phyloP scores from a whole-genome alignment of 2,113 vertebrate species.

The Melanerpes formicivorus region DNA sequence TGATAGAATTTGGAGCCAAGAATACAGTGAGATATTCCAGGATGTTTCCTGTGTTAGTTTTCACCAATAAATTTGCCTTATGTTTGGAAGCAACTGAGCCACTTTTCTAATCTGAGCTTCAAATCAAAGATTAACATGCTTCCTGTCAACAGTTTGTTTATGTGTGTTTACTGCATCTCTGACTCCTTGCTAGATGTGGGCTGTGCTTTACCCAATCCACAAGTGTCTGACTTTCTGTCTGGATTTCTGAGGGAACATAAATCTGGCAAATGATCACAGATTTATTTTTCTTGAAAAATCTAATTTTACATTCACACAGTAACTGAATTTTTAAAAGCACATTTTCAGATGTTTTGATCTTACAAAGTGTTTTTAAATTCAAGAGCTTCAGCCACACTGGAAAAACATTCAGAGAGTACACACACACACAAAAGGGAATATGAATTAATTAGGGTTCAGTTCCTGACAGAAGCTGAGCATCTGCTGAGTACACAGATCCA shows the following conservation, averaged over 20 bases:
- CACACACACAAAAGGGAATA: neutral
- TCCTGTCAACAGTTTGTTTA: neutral
- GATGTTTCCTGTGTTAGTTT: neutral
- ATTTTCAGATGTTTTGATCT: constrained; percentile 18
- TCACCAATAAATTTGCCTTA: neutral
- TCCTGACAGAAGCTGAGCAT: constrained; percentile 39
- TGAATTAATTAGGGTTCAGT: constrained; percentile 9
- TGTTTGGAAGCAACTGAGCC: neutral
- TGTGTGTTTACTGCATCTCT: neutral
- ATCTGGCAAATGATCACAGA: neutral
- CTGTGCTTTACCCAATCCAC: neutral
- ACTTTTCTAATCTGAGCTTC: neutral
- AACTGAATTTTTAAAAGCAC: neutral
- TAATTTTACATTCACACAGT: constrained; percentile 26
- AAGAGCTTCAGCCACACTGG: constrained; percentile 20
- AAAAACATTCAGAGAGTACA: constrained; percentile 31
- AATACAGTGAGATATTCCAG: neutral
- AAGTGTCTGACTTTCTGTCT: neutral
- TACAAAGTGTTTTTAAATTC: constrained; percentile 23
- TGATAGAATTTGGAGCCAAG: neutral
- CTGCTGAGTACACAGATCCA: constrained; percentile 17
- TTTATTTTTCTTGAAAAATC: neutral
- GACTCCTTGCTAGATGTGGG: neutral
- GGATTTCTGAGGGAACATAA: neutral
- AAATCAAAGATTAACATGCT: neutral